Conservation (phyloP, 92 coral and sea anemone species). For the Anthopleura xanthogrammica region DNA sequence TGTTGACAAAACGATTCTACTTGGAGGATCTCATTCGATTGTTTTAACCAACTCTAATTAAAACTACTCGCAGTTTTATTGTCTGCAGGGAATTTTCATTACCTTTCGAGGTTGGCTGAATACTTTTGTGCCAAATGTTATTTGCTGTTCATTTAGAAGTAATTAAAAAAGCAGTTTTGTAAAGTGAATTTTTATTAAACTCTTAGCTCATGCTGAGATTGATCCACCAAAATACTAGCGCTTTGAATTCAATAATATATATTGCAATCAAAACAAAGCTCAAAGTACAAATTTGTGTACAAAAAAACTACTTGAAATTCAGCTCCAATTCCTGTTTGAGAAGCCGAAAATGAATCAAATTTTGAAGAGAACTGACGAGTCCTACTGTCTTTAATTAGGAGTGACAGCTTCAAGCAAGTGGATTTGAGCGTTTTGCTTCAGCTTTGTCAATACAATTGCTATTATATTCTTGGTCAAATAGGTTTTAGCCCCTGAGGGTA, state of each 20-base stretch:
- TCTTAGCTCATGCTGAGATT: neutral
- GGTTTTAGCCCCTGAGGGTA: constrained; percentile 7
- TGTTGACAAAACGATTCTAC: constrained; percentile 9
- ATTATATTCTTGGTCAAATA: constrained; percentile 7
- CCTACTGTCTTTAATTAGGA: neutral
- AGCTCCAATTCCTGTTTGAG: neutral
- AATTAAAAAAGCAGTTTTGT: neutral
- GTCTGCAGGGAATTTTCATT: neutral
- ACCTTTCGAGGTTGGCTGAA: neutral
- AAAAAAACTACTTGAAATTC: neutral
- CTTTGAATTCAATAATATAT: neutral
- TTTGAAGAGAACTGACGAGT: neutral
- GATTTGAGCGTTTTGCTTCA: neutral
- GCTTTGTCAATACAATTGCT: constrained; percentile 9
- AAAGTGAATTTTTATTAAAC: neutral
- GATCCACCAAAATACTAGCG: neutral
- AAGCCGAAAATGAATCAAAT: neutral
- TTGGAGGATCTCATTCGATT: neutral
- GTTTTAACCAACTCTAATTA: neutral
- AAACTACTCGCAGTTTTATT: neutral
- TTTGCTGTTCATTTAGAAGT: neutral
- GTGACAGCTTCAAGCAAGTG: neutral
- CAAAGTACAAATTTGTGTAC: neutral
- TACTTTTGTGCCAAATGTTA: neutral
- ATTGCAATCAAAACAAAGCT: neutral